Evolutionary conservation across 2,113 vertebrate species (phyloP).

Genomic region (Bufo bufo): DNA sequence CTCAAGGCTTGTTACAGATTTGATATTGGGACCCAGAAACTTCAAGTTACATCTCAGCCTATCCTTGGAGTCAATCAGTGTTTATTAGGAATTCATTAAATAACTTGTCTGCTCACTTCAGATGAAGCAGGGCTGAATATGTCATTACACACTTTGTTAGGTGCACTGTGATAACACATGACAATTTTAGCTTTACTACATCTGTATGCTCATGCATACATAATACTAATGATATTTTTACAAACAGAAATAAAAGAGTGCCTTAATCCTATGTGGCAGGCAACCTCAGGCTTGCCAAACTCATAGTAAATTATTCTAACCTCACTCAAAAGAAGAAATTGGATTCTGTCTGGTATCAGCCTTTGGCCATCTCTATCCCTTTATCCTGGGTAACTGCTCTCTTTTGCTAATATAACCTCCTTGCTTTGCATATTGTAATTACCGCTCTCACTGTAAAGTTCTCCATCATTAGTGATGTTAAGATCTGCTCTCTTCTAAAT

Average conservation of each 20-base stretch:
- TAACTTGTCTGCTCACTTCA: too few relatives aligned
- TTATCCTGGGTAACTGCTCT: background rate
- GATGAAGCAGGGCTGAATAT: too few relatives aligned
- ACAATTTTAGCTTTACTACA: background rate
- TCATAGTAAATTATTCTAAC: background rate
- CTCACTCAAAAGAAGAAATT: background rate
- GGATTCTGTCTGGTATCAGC: background rate
- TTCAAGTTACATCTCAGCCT: too few relatives aligned
- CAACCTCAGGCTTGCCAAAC: background rate
- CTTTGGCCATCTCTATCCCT: background rate
- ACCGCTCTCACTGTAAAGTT: background rate
- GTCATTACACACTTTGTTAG: too few relatives aligned
- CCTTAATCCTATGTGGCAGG: background rate
- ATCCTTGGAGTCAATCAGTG: too few relatives aligned
- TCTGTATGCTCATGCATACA: background rate
- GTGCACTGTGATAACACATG: too few relatives aligned
- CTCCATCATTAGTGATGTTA: constrained; percentile 1
- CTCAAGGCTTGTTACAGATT: too few relatives aligned
- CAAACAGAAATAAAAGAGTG: background rate
- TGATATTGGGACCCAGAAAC: too few relatives aligned
- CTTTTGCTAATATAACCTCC: background rate
- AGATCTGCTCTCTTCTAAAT: constrained; percentile 10
- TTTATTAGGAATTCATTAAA: too few relatives aligned
- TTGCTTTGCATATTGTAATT: constrained; percentile 12
- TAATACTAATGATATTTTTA: background rate